Conservation (phyloP, 2,797 vertebrate genomes). For the Phrynocephalus forsythii region DNA sequence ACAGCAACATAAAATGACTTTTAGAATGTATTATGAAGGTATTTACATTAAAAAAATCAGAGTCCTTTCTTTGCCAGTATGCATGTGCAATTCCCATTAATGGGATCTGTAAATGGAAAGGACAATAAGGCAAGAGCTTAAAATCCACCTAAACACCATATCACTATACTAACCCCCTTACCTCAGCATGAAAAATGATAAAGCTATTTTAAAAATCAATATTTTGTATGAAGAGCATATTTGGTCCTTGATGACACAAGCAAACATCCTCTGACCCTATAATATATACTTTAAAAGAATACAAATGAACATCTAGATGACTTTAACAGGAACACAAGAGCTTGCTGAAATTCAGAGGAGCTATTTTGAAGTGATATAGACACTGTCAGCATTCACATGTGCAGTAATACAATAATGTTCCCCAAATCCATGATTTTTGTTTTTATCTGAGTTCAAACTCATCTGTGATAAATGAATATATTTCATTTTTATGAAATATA, state of each 20-base stretch:
- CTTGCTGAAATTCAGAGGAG: background rate
- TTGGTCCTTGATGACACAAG: slow-evolving; percentile 49
- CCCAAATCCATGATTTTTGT: background rate
- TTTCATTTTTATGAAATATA: slow-evolving; percentile 30
- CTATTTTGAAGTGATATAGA: background rate
- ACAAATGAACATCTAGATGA: slow-evolving; percentile 66
- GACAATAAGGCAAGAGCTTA: slow-evolving; percentile 51
- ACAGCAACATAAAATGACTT: slow-evolving; percentile 74
- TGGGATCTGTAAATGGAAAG: slow-evolving; percentile 30
- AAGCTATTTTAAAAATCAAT: slow-evolving; percentile 58
- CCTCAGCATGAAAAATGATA: slow-evolving; percentile 56
- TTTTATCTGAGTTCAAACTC: background rate
- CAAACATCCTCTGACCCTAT: slow-evolving; percentile 72
- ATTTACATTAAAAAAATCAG: slow-evolving; percentile 72
- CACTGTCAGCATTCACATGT: background rate
- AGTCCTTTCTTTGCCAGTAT: slow-evolving; percentile 48
- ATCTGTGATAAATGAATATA: background rate
- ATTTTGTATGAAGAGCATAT: slow-evolving; percentile 29
- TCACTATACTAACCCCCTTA: slow-evolving; percentile 57
- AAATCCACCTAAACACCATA: slow-evolving; percentile 38
- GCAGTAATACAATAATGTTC: background rate
- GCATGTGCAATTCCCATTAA: slow-evolving; percentile 35
- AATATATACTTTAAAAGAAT: slow-evolving; percentile 69
- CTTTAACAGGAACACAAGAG: slow-evolving; percentile 56
- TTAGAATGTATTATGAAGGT: slow-evolving; percentile 70